Conservation (phyloP, 2,888 invertebrate genomes). For the Erebia ligea region DNA sequence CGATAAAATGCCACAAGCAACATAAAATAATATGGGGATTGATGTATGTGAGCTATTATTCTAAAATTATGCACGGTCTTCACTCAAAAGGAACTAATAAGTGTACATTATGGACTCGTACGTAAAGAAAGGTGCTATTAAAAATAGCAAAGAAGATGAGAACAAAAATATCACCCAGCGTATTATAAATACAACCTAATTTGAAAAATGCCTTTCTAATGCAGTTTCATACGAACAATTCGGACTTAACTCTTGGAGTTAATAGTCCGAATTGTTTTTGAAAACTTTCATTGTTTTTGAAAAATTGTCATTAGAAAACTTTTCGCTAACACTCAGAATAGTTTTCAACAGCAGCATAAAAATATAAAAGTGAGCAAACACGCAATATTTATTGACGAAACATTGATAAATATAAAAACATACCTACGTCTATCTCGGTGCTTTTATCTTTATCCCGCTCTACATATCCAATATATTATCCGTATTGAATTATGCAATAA, state of each 20-base stretch:
- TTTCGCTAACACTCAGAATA: background rate
- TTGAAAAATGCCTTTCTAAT: background rate
- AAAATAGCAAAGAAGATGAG: background rate
- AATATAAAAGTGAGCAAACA: background rate
- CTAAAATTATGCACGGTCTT: background rate
- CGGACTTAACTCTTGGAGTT: background rate
- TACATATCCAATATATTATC: constrained; percentile 23
- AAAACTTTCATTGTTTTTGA: too few species aligned
- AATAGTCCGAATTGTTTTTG: too few species aligned
- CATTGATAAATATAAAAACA: constrained; percentile 18
- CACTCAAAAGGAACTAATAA: background rate
- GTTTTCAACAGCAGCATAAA: background rate
- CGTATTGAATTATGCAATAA: constrained; percentile 22
- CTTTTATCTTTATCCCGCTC: constrained; percentile 21
- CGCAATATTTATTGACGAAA: background rate
- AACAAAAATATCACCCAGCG: background rate
- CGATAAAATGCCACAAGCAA: constrained; percentile 37
- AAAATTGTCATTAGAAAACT: background rate
- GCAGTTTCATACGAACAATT: background rate
- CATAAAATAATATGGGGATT: constrained; percentile 31
- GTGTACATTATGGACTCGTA: background rate
- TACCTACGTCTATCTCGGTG: constrained; percentile 6
- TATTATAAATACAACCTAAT: background rate
- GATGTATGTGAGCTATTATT: constrained; percentile 2
- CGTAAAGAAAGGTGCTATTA: background rate